phyloP scores from a whole-genome alignment of 2,113 vertebrate genomes.

The Columbina picui region DNA sequence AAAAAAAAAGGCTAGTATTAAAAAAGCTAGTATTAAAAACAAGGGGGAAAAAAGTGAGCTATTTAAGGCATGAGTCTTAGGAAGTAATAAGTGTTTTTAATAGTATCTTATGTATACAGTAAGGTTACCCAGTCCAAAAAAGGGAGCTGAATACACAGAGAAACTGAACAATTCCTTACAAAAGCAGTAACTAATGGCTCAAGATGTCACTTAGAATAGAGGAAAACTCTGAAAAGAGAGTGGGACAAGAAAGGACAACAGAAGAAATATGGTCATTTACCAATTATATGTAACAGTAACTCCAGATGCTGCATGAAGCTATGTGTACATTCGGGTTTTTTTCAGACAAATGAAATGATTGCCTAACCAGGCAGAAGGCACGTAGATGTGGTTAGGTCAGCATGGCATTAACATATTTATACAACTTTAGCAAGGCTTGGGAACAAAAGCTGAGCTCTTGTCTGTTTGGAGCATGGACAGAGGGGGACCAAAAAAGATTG shows the following conservation, averaged over 20 bases:
- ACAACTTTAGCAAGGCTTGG: neutral
- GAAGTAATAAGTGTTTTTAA: neutral
- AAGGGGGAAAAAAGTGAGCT: neutral
- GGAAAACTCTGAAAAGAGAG: neutral
- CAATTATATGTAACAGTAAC: neutral
- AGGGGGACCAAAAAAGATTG: neutral
- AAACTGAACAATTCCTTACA: neutral
- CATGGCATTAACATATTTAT: neutral
- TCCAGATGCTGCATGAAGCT: neutral
- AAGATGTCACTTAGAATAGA: neutral
- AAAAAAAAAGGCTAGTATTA: neutral
- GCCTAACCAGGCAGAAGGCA: neutral
- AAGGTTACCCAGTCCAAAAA: neutral
- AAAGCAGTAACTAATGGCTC: neutral
- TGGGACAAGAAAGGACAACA: neutral
- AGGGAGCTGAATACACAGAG: neutral
- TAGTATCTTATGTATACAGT: neutral
- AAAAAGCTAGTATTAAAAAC: neutral
- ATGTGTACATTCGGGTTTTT: rapidly evolving
- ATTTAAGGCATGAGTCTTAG: neutral
- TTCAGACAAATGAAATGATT: neutral
- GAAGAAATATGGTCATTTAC: neutral
- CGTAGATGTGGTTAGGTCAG: neutral
- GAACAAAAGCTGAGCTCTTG: neutral
- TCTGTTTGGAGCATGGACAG: neutral